Percentiles rank a stretch among this genome's conserved stretches.
Conservation (phyloP, 2,113 vertebrate species). For the Notiomystis cincta region DNA sequence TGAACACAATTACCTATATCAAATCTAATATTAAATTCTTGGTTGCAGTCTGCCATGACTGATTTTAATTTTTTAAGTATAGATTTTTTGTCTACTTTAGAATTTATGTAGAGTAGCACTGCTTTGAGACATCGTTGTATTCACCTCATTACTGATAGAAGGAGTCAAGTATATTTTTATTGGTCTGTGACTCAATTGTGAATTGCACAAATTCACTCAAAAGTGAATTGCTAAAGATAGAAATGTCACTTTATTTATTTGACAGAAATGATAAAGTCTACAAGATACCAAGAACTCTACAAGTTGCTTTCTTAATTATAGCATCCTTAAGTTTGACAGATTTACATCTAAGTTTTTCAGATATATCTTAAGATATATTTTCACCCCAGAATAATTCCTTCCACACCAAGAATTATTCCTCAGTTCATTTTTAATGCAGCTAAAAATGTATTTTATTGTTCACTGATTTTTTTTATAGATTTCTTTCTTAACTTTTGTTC, state of each 20-base stretch:
- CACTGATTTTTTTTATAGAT: background rate
- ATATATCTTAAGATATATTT: background rate
- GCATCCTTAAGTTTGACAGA: background rate
- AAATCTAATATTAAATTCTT: background rate
- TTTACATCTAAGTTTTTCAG: background rate
- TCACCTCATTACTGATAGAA: background rate
- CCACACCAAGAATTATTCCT: background rate
- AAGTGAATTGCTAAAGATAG: background rate
- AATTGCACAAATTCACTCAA: too few species aligned
- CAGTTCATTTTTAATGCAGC: background rate
- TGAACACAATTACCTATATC: background rate
- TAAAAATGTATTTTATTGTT: background rate
- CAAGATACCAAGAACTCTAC: background rate
- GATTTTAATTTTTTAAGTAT: background rate
- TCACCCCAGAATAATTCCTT: background rate
- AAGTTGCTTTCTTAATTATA: background rate
- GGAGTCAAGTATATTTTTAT: background rate
- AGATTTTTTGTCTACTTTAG: background rate
- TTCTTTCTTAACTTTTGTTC: background rate
- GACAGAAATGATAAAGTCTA: background rate
- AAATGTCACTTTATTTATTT: background rate
- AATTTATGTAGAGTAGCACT: background rate
- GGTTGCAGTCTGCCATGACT: background rate
- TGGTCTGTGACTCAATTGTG: background rate
- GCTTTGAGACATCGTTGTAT: background rate